phyloP scores from a whole-genome alignment of 2,888 invertebrate genomes.

The Sesamia inferens region DNA sequence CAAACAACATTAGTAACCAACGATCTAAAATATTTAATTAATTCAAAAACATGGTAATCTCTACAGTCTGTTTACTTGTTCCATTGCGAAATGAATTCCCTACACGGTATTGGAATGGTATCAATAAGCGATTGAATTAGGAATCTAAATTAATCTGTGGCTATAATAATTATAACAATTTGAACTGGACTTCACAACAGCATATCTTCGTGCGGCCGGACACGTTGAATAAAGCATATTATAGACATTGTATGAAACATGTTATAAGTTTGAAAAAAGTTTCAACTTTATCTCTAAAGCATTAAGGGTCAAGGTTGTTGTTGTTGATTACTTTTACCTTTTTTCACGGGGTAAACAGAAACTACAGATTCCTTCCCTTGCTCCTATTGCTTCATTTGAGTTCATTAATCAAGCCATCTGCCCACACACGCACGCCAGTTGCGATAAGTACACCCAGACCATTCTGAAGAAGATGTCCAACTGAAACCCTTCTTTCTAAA shows the following conservation, averaged over 20 bases:
- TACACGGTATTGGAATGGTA: slow-evolving; percentile 34
- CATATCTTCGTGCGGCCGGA: slow-evolving; percentile 8
- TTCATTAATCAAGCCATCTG: background rate
- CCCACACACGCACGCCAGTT: background rate
- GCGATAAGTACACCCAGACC: background rate
- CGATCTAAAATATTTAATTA: slow-evolving; percentile 8
- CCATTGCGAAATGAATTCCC: slow-evolving; percentile 42
- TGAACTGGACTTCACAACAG: slow-evolving; percentile 15
- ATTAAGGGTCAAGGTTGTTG: background rate
- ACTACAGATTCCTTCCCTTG: background rate
- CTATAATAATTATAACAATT: slow-evolving; percentile 45
- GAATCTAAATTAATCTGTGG: slow-evolving; percentile 36
- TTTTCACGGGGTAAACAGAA: too few species aligned
- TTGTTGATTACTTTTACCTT: background rate
- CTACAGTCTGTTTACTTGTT: slow-evolving; percentile 19
- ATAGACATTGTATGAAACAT: background rate
- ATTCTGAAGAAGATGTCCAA: background rate
- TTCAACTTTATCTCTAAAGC: background rate
- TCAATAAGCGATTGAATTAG: slow-evolving; percentile 46
- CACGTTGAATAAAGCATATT: background rate
- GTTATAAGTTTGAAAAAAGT: background rate
- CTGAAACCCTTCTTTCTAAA: background rate
- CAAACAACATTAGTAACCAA: background rate
- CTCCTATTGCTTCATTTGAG: background rate
- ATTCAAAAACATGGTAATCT: slow-evolving; percentile 21